Base-by-base conservation (phyloP, 2,888 invertebrate species). In the Drosophila colorata region DNA sequence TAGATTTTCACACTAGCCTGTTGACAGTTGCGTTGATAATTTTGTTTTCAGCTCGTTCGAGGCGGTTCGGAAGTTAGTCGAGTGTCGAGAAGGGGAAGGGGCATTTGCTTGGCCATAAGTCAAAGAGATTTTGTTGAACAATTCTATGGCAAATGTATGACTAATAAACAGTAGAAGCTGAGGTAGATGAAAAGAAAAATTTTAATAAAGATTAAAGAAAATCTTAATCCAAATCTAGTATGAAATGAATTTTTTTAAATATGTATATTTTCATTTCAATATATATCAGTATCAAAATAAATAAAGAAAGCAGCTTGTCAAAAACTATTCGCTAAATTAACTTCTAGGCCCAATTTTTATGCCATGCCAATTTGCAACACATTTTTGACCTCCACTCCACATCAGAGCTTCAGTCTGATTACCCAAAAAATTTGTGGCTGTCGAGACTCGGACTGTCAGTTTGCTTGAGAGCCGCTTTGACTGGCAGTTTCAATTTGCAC, bases 1-100 rank as follows among this genome's bases (percentile, higher is more conserved):
- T 20, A 18, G 55, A 53, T 84, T 87, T 87, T 82, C 79, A 69
- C 86, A 85, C 80, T 70, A 57, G 64, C 52, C 44, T 56, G 83
- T 58, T 86, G 83, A 83, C 88, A 83, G 68, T 65, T 60, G 57
- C 33, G 61, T 67, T 86, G 83, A 83, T 86, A 86, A 79, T 80
- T 79, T 71, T 69, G 59, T 60, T 71, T 52, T 72, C 48, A 35
- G 20, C 49, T 60, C 20, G 20, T 14, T 16, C 16, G 20, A 2
- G 13, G 38, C 33, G 48, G 20, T 16, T 11, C 28, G 46, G 37
- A 49, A 13, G 18, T 20, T 18, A 25, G 41, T 2, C 23, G 56
- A 41, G 25, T 25, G 7, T 20, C 25, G 20, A 33, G 7, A n/a
- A 7, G n/a, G 6, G 28, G 23, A 23, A 7, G 25, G 11, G 6